These are phyloP conservation scores for Eurystomus gularis DNA, from an alignment of 2,113 vertebrate species.

Conservation along the genomic window DNA sequence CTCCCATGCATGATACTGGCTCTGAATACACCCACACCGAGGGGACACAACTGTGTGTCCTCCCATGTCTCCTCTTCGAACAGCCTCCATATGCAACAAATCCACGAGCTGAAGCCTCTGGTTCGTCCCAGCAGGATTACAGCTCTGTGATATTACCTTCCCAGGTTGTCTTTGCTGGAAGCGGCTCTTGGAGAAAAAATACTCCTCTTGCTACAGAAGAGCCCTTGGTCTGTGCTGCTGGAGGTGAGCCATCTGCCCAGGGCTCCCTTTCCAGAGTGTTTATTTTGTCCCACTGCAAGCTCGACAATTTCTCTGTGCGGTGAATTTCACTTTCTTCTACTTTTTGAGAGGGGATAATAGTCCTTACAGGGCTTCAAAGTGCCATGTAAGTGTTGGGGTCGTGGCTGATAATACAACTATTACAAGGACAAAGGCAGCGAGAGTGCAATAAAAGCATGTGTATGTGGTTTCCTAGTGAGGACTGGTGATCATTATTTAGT, in stretches of 20 bases:
- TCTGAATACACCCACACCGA: fast-evolving
- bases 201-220: background rate
- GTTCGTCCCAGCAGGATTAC: background rate
- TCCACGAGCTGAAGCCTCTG: background rate
- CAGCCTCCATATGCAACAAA: background rate
- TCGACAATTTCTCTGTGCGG: background rate
- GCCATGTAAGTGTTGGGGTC: background rate
- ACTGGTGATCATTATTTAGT: background rate
- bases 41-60: background rate
- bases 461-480: background rate
- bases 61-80: background rate
- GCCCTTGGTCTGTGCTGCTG: background rate
- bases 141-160: fast-evolving
- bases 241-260: background rate
- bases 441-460: background rate
- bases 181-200: background rate
- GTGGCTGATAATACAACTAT: background rate
- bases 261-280: background rate
- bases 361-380: background rate
- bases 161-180: background rate
- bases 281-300: background rate
- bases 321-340: background rate
- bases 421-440: background rate
- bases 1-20: fast-evolving
- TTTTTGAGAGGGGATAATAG: background rate